Conservation (phyloP, 2,888 invertebrate genomes). For the Pachymerium ferrugineum region DNA sequence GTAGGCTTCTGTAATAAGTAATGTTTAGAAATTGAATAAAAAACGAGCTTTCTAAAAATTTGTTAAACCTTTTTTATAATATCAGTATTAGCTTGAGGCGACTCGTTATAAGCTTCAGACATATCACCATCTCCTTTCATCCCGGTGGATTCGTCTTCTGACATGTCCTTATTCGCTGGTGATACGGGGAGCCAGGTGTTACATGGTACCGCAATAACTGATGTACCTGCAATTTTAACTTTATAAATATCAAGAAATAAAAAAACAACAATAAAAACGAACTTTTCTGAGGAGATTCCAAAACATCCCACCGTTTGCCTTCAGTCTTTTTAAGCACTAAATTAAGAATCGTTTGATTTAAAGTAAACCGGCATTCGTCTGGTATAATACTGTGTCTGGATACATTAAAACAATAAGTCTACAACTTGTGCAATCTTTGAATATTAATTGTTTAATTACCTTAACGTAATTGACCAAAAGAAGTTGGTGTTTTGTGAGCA, state of each 20-base stretch:
- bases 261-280: neutral
- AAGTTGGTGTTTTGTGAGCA: neutral
- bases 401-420: neutral
- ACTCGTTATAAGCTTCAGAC: neutral
- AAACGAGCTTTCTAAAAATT: no score
- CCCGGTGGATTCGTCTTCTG: neutral
- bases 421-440: neutral
- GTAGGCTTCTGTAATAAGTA: slow-evolving; percentile 44
- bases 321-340: slow-evolving; percentile 42
- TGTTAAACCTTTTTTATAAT: neutral
- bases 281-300: slow-evolving; percentile 41
- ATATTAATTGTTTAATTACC: neutral
- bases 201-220: slow-evolving; percentile 1
- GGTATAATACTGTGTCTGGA: slow-evolving; percentile 40
- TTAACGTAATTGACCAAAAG: neutral
- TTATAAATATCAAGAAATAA: neutral
- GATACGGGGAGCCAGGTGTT: slow-evolving; percentile 30
- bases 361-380: slow-evolving; percentile 41
- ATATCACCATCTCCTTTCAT: neutral
- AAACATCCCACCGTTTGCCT: slow-evolving; percentile 41
- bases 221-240: neutral
- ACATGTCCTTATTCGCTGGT: neutral
- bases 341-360: slow-evolving; percentile 41
- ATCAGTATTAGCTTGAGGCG: neutral
- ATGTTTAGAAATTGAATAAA: neutral